Percentiles rank a stretch among this genome's conserved stretches.
These are phyloP conservation scores for Chaenogobius annularis DNA, from an alignment of 2,113 vertebrate genomes.

Conservation along the genomic window DNA sequence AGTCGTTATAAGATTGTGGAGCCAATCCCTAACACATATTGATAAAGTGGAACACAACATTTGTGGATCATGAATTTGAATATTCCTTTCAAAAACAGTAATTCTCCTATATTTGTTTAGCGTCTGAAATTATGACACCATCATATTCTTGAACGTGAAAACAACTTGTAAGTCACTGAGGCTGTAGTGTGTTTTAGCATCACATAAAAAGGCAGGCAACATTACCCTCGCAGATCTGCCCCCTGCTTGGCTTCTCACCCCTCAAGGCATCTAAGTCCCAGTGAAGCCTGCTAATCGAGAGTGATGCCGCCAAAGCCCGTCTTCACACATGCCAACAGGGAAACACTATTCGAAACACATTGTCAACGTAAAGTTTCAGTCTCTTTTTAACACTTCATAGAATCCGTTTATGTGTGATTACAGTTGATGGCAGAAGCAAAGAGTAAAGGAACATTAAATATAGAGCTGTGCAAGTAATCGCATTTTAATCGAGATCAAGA, in stretches of 20 bases:
- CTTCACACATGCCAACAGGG: conserved; percentile 52
- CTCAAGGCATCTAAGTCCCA: conserved; percentile 42
- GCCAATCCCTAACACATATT: too few relatives aligned
- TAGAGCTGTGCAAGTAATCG: too few relatives aligned
- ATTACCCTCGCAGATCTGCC: conserved; percentile 65
- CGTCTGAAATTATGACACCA: too few relatives aligned
- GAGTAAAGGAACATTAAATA: too few relatives aligned
- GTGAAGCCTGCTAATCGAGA: conserved; percentile 60
- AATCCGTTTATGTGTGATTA: too few relatives aligned
- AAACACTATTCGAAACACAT: conserved; percentile 36
- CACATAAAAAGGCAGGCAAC: conserved; percentile 12
- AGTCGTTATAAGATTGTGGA: too few relatives aligned
- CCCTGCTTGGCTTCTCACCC: conserved; percentile 46
- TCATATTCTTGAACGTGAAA: too few relatives aligned
- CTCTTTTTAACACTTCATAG: conserved; percentile 5
- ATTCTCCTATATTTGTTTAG: not conserved
- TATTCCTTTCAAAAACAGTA: too few relatives aligned
- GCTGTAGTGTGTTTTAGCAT: conserved; percentile 32
- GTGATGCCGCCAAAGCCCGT: conserved; percentile 56
- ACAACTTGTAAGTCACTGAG: not conserved
- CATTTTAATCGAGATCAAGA: too few relatives aligned
- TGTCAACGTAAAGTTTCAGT: conserved; percentile 13
- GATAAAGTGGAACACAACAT: too few relatives aligned
- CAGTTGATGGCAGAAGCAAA: too few relatives aligned
- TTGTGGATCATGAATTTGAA: too few relatives aligned